phyloP scores from a whole-genome alignment of 2,113 vertebrate genomes.

The Rhynchopsitta pachyrhyncha region DNA sequence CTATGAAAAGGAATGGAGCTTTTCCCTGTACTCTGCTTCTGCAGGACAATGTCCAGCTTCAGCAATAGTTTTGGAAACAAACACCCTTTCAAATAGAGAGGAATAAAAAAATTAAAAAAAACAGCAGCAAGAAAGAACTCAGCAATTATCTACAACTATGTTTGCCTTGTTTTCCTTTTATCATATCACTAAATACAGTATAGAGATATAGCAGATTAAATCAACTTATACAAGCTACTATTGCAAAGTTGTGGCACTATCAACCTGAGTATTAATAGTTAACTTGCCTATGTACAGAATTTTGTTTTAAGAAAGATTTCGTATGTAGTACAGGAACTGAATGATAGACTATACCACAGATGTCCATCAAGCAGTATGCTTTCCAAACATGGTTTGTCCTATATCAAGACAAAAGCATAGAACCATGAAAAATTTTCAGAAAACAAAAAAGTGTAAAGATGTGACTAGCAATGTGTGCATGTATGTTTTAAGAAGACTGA shows the following conservation, averaged over 20 bases:
- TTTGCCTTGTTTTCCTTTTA: background rate
- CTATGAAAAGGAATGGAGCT: background rate
- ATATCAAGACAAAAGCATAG: background rate
- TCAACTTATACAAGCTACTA: background rate
- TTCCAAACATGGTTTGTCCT: background rate
- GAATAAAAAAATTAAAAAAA: background rate
- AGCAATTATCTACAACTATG: background rate
- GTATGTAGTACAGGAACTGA: background rate
- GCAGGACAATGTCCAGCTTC: background rate
- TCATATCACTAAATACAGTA: background rate
- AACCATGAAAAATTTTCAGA: background rate
- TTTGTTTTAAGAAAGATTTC: background rate
- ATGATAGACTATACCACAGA: background rate
- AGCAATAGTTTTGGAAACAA: background rate
- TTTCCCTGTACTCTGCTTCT: background rate
- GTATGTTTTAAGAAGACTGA: background rate
- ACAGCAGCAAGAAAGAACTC: background rate
- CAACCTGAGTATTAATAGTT: background rate
- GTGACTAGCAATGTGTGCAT: background rate
- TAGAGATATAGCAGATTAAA: background rate
- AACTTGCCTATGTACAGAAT: background rate
- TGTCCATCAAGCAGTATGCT: background rate
- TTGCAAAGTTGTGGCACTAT: background rate
- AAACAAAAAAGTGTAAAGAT: background rate
- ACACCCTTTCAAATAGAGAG: background rate